These are phyloP conservation scores for Melanchra persicariae DNA, from an alignment of 2,888 invertebrate genomes.

Conservation along the genomic window DNA sequence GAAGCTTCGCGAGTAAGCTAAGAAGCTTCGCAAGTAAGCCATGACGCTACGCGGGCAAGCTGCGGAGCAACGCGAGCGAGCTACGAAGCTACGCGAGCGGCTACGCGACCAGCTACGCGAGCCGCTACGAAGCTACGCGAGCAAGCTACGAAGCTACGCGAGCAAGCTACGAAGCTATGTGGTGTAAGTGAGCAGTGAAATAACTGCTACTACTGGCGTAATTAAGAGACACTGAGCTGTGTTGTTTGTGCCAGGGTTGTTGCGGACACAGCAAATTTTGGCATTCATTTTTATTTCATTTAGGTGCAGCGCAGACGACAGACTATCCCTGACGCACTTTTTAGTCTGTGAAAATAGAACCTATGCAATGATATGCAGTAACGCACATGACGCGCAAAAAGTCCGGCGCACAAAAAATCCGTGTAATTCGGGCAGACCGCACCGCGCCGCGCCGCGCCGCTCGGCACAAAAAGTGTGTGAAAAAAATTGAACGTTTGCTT, in stretches of 20 bases:
- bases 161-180: neutral
- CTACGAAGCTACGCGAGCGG: neutral
- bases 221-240: neutral
- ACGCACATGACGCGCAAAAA: too few species aligned
- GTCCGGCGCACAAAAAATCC: too few species aligned
- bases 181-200: neutral
- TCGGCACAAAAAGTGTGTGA: too few species aligned
- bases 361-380: too few species aligned
- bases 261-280: too few species aligned
- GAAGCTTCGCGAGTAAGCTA: neutral
- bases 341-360: too few species aligned
- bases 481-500: too few species aligned
- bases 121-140: neutral
- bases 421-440: too few species aligned
- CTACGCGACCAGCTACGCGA: neutral
- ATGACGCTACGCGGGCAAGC: neutral
- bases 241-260: neutral
- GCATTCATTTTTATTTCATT: too few species aligned
- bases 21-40: neutral
- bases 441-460: too few species aligned
- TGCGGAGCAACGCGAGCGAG: neutral
- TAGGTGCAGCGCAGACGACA: too few species aligned
- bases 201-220: neutral
- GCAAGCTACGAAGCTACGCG: neutral
- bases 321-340: too few species aligned